These are phyloP conservation scores for Tachysurus vachellii DNA, from an alignment of 2,113 vertebrate species.

Conservation along the genomic window DNA sequence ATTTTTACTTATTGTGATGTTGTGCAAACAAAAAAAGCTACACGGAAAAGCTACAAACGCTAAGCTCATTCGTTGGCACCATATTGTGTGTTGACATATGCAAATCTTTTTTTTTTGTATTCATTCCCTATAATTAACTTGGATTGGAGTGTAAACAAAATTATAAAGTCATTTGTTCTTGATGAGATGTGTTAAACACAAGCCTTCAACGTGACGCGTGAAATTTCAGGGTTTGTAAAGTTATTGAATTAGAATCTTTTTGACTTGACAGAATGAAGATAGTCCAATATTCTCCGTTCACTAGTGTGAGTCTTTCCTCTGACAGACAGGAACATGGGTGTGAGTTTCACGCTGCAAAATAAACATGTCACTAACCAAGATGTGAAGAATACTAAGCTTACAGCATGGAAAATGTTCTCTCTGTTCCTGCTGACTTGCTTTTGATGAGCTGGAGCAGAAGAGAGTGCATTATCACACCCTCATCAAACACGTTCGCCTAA, in stretches of 20 bases:
- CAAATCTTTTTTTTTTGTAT: not conserved
- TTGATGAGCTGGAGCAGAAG: not conserved
- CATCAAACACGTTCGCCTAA: not conserved
- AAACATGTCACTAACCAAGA: conserved; percentile 32
- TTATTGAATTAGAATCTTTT: not conserved
- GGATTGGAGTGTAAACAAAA: not conserved
- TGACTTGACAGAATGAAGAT: not conserved
- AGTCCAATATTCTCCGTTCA: conserved; percentile 11
- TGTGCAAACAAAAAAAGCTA: not conserved
- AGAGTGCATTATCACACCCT: not conserved
- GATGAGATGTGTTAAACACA: not conserved
- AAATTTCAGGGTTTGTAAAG: not conserved
- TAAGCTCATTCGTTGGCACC: not conserved
- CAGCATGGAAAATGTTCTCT: not conserved
- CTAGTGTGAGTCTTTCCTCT: not conserved
- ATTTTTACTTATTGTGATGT: not conserved
- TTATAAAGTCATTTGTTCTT: conserved; percentile 13
- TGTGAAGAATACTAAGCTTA: not conserved
- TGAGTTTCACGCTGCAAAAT: conserved; percentile 22
- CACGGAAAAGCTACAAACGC: not conserved
- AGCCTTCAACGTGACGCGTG: not conserved
- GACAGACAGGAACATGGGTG: conserved; percentile 8
- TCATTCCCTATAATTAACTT: not conserved
- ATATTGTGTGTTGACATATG: not conserved
- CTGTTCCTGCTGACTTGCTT: not conserved